phyloP scores from a whole-genome alignment of 1,140 invertebrate species.

The Bombus superbus region DNA sequence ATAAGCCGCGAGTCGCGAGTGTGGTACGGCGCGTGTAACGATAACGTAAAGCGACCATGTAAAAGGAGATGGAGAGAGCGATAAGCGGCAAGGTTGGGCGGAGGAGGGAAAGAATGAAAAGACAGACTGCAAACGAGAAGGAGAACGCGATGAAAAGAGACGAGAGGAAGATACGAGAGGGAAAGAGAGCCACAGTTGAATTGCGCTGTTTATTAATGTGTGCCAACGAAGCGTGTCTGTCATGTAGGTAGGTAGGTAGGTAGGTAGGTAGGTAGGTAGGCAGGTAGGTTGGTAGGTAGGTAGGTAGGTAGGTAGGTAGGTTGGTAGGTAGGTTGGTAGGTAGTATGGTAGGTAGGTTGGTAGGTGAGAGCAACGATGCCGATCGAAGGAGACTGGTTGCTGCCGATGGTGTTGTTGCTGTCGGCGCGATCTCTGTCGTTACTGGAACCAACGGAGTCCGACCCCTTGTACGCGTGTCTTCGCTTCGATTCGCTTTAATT shows the following conservation, averaged over 20 bases:
- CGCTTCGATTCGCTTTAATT: conserved; percentile 78
- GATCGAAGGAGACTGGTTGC: conserved; percentile 56
- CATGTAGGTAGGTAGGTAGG: conserved; percentile 72
- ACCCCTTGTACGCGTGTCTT: conserved; percentile 14
- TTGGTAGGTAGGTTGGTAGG: not conserved
- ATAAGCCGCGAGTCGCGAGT: conserved; percentile 22
- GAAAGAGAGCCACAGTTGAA: not conserved
- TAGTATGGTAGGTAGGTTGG: conserved; percentile 61
- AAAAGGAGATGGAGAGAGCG: conserved; percentile 15
- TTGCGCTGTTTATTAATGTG: conserved; percentile 76
- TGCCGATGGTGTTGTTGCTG: conserved; percentile 32
- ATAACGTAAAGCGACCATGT: conserved; percentile 37
- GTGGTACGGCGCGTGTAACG: conserved; percentile 34
- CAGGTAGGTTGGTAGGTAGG: conserved; percentile 68
- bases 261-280: conserved; percentile 33
- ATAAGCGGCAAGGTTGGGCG: not conserved
- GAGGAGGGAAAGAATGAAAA: conserved; percentile 37
- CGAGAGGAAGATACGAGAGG: not conserved
- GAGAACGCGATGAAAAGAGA: not conserved
- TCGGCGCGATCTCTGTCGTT: conserved; percentile 57
- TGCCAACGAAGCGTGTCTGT: conserved; percentile 77
- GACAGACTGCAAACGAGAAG: not conserved
- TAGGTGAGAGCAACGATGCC: conserved; percentile 63
- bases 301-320: conserved; percentile 55
- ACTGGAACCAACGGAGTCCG: conserved; percentile 3